phyloP scores from a whole-genome alignment of 2,113 vertebrate genomes.

The Talpa occidentalis region DNA sequence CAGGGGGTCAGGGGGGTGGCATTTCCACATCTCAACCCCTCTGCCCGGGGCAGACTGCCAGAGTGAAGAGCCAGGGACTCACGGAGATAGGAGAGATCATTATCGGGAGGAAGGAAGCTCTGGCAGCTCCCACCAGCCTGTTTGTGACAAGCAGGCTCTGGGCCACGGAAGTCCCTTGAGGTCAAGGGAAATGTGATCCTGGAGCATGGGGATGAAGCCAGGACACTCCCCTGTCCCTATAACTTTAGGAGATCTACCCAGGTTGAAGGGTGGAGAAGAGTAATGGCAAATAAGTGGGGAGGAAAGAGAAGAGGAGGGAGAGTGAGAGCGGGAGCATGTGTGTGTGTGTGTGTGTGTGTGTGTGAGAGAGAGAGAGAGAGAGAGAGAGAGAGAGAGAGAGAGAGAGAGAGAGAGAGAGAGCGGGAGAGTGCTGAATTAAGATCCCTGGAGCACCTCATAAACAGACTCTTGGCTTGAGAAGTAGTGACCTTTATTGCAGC shows the following conservation, averaged over 20 bases:
- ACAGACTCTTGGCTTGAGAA: slow-evolving; percentile 41
- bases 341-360: no score
- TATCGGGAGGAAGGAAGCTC: slow-evolving; percentile 77
- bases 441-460: neutral
- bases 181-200: slow-evolving; percentile 78
- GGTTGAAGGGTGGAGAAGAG: neutral
- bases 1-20: neutral
- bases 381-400: neutral
- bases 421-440: neutral
- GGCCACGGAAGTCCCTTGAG: slow-evolving; percentile 74
- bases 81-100: slow-evolving; percentile 53
- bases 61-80: slow-evolving; percentile 45
- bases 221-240: slow-evolving; percentile 33
- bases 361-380: neutral
- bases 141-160: slow-evolving; percentile 71
- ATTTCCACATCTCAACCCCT: slow-evolving; percentile 19
- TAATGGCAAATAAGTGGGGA: neutral
- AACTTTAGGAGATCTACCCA: neutral
- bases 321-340: no score
- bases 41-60: slow-evolving; percentile 51
- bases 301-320: no score
- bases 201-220: neutral
- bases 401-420: neutral
- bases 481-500: slow-evolving; percentile 44
- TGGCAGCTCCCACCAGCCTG: slow-evolving; percentile 66